Conservation (phyloP, 2,113 vertebrate genomes). For the Phalacrocorax carbo region DNA sequence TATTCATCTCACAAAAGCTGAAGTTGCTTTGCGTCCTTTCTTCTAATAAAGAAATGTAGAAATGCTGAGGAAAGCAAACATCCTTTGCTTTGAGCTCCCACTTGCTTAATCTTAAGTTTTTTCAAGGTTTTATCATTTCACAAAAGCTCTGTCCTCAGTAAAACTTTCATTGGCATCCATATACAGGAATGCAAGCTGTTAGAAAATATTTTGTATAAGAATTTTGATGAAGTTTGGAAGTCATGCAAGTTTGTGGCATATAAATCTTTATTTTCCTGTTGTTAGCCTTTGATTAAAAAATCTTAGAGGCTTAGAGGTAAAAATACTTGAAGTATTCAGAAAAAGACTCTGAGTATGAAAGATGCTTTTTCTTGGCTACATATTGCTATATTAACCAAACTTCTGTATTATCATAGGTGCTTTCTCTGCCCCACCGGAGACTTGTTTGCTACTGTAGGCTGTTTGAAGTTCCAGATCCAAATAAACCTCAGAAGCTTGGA, state of each 20-base stretch:
- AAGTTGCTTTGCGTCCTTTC: not conserved
- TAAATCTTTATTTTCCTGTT: not conserved
- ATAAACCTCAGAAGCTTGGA: slow-evolving; percentile 95
- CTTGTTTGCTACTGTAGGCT: slow-evolving; percentile 97
- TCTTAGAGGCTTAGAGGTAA: not conserved
- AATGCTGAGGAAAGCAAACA: not conserved
- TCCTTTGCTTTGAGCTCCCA: not conserved
- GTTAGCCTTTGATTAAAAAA: not conserved
- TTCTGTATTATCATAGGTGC: slow-evolving; percentile 76
- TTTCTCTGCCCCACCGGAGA: slow-evolving; percentile 93
- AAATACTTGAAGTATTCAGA: not conserved
- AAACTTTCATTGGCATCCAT: not conserved
- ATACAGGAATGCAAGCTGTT: not conserved
- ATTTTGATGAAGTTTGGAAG: not conserved
- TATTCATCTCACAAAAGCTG: not conserved
- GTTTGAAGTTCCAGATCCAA: slow-evolving; percentile 96
- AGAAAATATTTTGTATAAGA: not conserved
- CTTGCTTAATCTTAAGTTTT: not conserved
- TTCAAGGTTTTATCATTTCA: not conserved
- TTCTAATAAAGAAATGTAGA: not conserved
- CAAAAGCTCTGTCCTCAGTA: not conserved
- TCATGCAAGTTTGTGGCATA: not conserved
- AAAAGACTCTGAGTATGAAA: not conserved
- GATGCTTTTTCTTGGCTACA: not conserved
- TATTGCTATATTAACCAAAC: not conserved